A percentile compares a stretch with the other conserved stretches of the same genome.
These are phyloP conservation scores for Mimas tiliae DNA, from an alignment of 2,888 invertebrate genomes.

Conservation along the genomic window DNA sequence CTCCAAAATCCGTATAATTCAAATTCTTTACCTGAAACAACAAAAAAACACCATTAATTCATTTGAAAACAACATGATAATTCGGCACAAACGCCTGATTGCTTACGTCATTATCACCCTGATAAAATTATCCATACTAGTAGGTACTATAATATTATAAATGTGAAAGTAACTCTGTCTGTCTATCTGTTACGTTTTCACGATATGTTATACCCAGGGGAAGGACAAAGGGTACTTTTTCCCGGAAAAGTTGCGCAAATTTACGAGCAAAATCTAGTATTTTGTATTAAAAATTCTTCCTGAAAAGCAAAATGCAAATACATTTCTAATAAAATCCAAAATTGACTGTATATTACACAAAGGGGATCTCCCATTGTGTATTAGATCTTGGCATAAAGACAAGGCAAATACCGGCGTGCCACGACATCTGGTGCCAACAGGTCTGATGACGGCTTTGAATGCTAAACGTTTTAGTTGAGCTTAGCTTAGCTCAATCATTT, in stretches of 20 bases:
- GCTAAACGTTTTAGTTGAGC: background rate
- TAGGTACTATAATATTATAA: too few relatives aligned
- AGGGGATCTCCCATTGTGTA: constrained; percentile 1
- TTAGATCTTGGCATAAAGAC: constrained; percentile 16
- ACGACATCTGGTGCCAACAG: constrained; percentile 24
- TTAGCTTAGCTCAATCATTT: background rate
- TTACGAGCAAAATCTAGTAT: too few relatives aligned
- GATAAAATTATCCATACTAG: too few relatives aligned
- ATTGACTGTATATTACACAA: background rate
- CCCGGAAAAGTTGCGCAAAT: too few relatives aligned
- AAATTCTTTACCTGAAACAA: constrained; percentile 8
- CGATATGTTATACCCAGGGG: too few relatives aligned
- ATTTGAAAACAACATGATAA: too few relatives aligned
- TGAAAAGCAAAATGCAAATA: background rate
- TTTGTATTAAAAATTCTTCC: background rate
- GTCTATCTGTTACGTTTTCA: too few relatives aligned
- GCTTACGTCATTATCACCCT: too few relatives aligned
- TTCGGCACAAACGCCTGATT: too few relatives aligned
- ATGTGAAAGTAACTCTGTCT: too few relatives aligned
- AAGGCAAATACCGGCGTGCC: background rate
- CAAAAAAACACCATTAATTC: background rate
- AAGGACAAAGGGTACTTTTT: too few relatives aligned
- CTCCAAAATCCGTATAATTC: background rate
- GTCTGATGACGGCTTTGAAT: constrained; percentile 14
- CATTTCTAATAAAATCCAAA: background rate